phyloP scores from a whole-genome alignment of 2,113 vertebrate genomes.

The Pangasianodon gigas region DNA sequence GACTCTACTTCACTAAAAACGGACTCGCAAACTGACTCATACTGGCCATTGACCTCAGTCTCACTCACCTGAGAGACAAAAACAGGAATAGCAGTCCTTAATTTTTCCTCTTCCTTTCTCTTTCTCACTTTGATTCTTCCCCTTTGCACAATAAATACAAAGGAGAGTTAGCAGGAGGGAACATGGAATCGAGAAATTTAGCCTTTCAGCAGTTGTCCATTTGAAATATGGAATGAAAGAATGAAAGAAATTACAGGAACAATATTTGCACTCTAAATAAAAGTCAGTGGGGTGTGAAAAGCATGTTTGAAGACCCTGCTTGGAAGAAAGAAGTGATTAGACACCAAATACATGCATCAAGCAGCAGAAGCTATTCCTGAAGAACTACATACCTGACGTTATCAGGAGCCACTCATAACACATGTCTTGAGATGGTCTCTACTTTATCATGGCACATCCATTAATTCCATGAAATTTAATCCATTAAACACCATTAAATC shows the following conservation, averaged over 20 bases:
- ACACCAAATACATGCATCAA: slow-evolving; percentile 31
- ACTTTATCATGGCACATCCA: background rate
- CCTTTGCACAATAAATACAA: slow-evolving; percentile 83
- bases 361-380: slow-evolving; percentile 11
- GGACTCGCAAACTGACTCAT: slow-evolving; percentile 99
- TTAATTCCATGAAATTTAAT: background rate
- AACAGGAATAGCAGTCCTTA: slow-evolving; percentile 88
- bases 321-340: slow-evolving; percentile 43
- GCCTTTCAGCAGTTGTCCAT: slow-evolving; percentile 67
- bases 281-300: slow-evolving; percentile 41
- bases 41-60: slow-evolving; percentile 98
- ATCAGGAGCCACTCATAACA: slow-evolving; percentile 1
- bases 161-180: slow-evolving; percentile 79
- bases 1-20: slow-evolving; percentile 99
- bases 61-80: slow-evolving; percentile 97
- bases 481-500: background rate
- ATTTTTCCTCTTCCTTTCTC: slow-evolving; percentile 87
- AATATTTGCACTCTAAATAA: slow-evolving; percentile 40
- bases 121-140: slow-evolving; percentile 84
- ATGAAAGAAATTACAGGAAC: slow-evolving; percentile 51
- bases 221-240: slow-evolving; percentile 58
- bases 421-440: background rate
- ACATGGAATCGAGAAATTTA: slow-evolving; percentile 68
- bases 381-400: background rate
- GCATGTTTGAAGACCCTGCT: slow-evolving; percentile 45